phyloP scores from a whole-genome alignment of 1,140 invertebrate species.

The Nephila pilipes region DNA sequence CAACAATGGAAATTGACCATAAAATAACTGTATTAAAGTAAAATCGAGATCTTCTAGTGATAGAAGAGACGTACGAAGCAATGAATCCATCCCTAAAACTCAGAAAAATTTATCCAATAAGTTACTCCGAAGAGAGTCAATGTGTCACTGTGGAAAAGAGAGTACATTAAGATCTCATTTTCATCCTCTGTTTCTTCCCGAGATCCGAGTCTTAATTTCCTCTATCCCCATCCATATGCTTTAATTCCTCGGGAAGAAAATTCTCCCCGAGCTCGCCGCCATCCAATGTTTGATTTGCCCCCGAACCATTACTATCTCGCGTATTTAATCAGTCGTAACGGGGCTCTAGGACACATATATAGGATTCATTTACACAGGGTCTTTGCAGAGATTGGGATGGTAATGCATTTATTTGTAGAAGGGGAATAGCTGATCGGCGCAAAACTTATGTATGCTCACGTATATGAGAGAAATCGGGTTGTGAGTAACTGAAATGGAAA shows the following conservation, averaged over 20 bases:
- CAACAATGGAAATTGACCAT: too few species aligned
- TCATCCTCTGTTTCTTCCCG: neutral
- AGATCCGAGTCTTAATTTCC: conserved; percentile 6
- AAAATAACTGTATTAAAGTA: too few species aligned
- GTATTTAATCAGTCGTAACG: conserved; percentile 58
- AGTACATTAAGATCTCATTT: conserved; percentile 1
- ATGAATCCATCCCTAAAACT: neutral
- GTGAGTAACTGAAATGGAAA: neutral
- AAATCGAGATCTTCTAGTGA: too few species aligned
- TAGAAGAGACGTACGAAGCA: too few species aligned
- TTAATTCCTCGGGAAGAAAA: conserved; percentile 17
- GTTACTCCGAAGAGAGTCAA: too few species aligned
- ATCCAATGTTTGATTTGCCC: conserved; percentile 40
- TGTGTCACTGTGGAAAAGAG: neutral
- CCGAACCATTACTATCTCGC: conserved; percentile 5
- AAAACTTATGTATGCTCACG: neutral
- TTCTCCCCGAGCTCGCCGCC: neutral
- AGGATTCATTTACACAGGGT: conserved; percentile 53
- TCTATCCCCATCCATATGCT: conserved; percentile 14
- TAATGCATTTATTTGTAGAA: conserved; percentile 42
- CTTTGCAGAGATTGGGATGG: neutral
- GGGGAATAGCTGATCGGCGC: conserved; percentile 7
- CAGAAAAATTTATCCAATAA: too few species aligned
- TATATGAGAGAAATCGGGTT: neutral
- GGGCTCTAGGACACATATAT: conserved; percentile 47